These are phyloP conservation scores for Carollia perspicillata DNA, from an alignment of 2,113 vertebrate species.

Conservation along the genomic window DNA sequence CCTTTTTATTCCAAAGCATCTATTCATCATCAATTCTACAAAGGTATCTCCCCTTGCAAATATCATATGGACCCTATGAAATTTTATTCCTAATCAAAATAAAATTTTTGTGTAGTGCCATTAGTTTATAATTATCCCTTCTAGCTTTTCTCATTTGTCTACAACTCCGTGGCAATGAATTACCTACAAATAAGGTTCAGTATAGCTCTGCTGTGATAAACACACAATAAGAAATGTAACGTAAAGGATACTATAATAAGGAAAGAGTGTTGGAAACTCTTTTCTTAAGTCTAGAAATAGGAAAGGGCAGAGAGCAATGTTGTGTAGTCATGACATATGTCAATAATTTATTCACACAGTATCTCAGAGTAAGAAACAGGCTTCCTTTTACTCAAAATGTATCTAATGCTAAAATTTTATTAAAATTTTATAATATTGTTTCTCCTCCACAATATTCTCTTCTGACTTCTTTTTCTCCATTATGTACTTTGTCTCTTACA, in stretches of 20 bases:
- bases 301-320: neutral
- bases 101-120: neutral
- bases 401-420: neutral
- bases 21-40: neutral
- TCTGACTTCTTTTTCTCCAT: neutral
- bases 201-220: neutral
- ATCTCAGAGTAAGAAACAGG: neutral
- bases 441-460: neutral
- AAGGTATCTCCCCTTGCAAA: neutral
- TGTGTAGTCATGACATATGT: neutral
- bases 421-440: neutral
- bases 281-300: neutral
- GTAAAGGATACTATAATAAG: neutral
- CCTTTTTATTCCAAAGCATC: neutral
- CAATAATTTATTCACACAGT: neutral
- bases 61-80: neutral
- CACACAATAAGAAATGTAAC: neutral
- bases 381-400: neutral
- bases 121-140: neutral
- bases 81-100: neutral
- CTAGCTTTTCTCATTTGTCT: neutral
- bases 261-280: neutral
- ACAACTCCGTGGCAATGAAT: neutral
- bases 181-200: neutral
- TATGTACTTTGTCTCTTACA: neutral